Base-by-base conservation (phyloP, 2,113 vertebrate genomes). In the Canis aureus region DNA sequence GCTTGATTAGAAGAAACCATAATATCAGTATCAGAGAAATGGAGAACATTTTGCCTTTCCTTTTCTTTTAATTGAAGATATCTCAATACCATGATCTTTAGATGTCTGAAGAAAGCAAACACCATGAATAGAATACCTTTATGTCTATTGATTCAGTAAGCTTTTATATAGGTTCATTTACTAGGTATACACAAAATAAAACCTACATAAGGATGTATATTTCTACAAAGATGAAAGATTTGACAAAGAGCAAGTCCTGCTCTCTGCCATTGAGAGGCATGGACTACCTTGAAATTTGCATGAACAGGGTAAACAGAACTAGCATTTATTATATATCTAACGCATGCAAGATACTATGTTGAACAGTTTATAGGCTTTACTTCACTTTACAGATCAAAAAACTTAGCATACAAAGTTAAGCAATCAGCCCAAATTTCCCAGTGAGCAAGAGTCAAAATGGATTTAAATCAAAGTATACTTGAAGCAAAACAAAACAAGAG, bases 381-480 rank as follows among this genome's bases (percentile, higher is more conserved):
- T 83, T 96, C 8, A 88, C 64, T 62, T 60, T 69, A 94, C 1
- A 88, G 3, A 60, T 90, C 17, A 92, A 55, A 94, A 94, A 85
- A 53, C 0, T 10, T 82, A 93, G 51, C 8, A 91, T 10, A 43
- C 53, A 79, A 85, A 86, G 11, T 62, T 57, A 82, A 93, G 11
- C 20, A 81, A 59, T 49, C 3, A 81, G 11, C 49, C 2, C 59
- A 60, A 78, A 66, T 51, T 78, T 13, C 22, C 32, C 17, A 76
- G 22, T 69, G 3, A 16, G 0, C 17, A 60, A 59, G 11, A 88
- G 5, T 91, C 20, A 49, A 29, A 91, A 88, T 73, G 22, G n/a
- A 59, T 86, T 96, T 25, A 94, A 94, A n/a, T 76, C 1, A 87
- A 95, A 69, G n/a, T 38, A 78, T 43, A 16, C 5, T 29, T 49